A percentile compares a stretch with the other conserved stretches of the same genome.
These are phyloP conservation scores for Sarcophaga subvicina DNA, from an alignment of 2,888 invertebrate genomes.

Conservation along the genomic window DNA sequence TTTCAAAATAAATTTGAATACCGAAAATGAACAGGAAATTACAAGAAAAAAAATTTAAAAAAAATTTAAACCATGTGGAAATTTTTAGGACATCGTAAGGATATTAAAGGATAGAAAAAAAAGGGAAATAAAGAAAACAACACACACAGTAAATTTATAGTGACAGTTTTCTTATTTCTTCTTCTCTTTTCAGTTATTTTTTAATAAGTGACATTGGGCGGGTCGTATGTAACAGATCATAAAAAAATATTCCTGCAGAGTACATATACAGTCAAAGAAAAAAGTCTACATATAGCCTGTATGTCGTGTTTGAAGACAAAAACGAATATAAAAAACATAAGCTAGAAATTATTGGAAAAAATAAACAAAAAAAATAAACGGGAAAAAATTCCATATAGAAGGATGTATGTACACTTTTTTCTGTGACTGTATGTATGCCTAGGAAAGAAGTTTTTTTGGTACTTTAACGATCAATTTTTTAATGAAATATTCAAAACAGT, in stretches of 20 bases:
- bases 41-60: constrained; percentile 17
- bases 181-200: constrained; percentile 7
- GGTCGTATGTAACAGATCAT: constrained; percentile 75
- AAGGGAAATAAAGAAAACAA: constrained; percentile 5
- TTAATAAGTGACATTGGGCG: constrained; percentile 58
- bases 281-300: too few species aligned
- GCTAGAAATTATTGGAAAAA: too few species aligned
- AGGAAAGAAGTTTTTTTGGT: constrained; percentile 30
- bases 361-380: too few species aligned
- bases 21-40: constrained; percentile 70
- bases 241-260: constrained; percentile 72
- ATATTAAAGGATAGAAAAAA: constrained; percentile 49
- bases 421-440: neutral
- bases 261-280: too few species aligned
- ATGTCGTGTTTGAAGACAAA: too few species aligned
- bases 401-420: neutral
- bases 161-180: constrained; percentile 49
- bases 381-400: too few species aligned
- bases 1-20: too few species aligned
- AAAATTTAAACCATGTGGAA: constrained; percentile 52
- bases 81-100: constrained; percentile 57
- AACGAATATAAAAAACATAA: too few species aligned
- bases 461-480: constrained; percentile 60
- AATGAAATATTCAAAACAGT: constrained; percentile 54
- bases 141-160: constrained; percentile 53